phyloP scores from a whole-genome alignment of 2,888 invertebrate genomes.

The Melanargia galathea region DNA sequence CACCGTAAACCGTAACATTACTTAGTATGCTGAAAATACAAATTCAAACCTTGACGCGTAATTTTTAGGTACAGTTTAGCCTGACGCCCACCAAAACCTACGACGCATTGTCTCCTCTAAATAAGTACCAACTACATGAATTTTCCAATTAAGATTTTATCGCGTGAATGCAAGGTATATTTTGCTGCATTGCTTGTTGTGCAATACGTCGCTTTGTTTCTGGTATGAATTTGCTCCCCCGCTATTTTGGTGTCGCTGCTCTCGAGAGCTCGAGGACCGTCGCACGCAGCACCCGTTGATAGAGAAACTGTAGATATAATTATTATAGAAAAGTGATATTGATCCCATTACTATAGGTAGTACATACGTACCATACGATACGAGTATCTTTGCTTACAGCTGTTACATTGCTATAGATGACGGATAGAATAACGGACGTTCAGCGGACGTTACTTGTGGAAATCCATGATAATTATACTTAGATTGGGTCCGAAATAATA shows the following conservation, averaged over 20 bases:
- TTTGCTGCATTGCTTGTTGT: constrained; percentile 51
- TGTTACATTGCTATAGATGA: background rate
- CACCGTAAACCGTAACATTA: constrained; percentile 36
- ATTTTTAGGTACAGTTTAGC: background rate
- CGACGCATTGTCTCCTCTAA: constrained; percentile 23
- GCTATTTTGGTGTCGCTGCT: constrained; percentile 78
- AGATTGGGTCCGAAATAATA: too few relatives aligned
- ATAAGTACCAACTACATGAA: constrained; percentile 61
- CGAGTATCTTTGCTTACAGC: background rate
- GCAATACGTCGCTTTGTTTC: constrained; percentile 71
- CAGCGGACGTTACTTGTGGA: too few relatives aligned
- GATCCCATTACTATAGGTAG: background rate
- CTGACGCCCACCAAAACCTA: constrained; percentile 43
- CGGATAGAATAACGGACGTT: too few relatives aligned
- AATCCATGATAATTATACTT: too few relatives aligned
- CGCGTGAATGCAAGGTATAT: constrained; percentile 62
- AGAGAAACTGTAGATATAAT: constrained; percentile 39
- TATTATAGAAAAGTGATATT: constrained; percentile 21
- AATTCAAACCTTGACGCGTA: constrained; percentile 13
- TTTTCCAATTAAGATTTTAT: constrained; percentile 75
- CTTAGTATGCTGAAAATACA: background rate
- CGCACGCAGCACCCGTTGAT: constrained; percentile 58
- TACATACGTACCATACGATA: background rate
- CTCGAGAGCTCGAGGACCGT: constrained; percentile 67
- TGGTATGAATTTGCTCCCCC: constrained; percentile 69